phyloP scores from a whole-genome alignment of 2,113 vertebrate species.

The Gymnobelideus leadbeateri region DNA sequence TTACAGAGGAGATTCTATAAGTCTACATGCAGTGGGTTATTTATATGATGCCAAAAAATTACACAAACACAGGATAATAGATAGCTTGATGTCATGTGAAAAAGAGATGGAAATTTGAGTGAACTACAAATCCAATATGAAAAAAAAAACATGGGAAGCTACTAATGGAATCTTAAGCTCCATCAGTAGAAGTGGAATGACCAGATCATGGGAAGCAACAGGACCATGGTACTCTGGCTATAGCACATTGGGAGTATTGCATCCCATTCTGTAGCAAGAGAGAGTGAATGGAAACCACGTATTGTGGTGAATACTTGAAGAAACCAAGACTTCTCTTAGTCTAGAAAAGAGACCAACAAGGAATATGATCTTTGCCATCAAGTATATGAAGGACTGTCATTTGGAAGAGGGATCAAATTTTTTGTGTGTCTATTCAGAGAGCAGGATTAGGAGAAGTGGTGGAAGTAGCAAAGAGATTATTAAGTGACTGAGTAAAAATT shows the following conservation, averaged over 20 bases:
- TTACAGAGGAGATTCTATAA: background rate
- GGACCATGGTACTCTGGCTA: background rate
- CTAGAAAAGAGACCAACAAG: background rate
- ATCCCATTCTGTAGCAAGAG: background rate
- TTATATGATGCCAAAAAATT: background rate
- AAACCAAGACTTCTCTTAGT: background rate
- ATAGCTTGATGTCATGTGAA: background rate
- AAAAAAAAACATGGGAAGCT: background rate
- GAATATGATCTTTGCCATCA: background rate
- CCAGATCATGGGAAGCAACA: background rate
- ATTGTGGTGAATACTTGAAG: background rate
- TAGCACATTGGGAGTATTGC: background rate
- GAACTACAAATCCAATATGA: background rate
- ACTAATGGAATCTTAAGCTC: background rate
- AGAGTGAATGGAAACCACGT: background rate
- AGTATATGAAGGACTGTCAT: background rate
- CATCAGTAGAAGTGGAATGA: background rate
- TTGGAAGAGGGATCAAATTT: background rate
- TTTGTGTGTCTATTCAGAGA: background rate
- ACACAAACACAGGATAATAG: background rate
- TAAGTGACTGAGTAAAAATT: background rate
- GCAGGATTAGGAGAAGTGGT: background rate
- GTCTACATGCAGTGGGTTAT: background rate
- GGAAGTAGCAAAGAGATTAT: background rate
- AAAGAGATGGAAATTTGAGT: background rate